Evolutionary conservation across 2,888 invertebrate species (phyloP), one percentile per base, ranked within the genome.

Genomic region (Philereme transversata): DNA sequence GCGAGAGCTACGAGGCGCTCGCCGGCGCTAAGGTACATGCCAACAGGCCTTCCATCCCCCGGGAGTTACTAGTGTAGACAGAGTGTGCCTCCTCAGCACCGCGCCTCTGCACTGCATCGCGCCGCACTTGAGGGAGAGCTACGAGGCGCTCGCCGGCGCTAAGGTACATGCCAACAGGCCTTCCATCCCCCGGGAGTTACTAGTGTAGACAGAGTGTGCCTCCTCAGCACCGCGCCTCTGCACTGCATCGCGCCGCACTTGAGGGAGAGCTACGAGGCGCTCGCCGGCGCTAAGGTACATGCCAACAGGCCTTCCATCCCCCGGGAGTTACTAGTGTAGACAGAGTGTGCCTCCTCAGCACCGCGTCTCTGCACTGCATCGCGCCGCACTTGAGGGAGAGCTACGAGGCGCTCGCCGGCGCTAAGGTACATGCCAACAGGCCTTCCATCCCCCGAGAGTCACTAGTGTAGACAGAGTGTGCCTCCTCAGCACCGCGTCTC

Each of bases 81-180:
- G 22, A 22, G 53, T 46, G n/a, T 54, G 53, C 33, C 46, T 47
- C 5, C n/a, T 53, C n/a, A 43, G 43, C n/a, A 36, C 46, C 33
- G 53, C 33, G n/a, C 9, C 43, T 0, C 10, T 43, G 55, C 1
- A 47, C 34, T 10, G 34, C 4, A 8, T 49, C 6, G 49, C 11
- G 4, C 35, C 43, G 0, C 43, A 50, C 0, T 22, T 56, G 22
- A 45, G 45, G 22, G 7, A 7, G n/a, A 4, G 6, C 2, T 45
- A 22, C 10, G 45, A 45, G 22, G 7, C 5, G 4, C 5, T 22
- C 3, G 45, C 22, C 22, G 22, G 10, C 7, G 6, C 45, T 7
- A 45, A 45, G 45, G 45, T 45, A 6, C 4, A 38, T 38, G 22
- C 22, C 22, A 2, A 22, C 22, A 3, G 22, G 22, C 22, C 22